A percentile compares a stretch with the other conserved stretches of the same genome.
Conservation (phyloP, 2,113 vertebrate species). For the Hemibagrus wyckioides region DNA sequence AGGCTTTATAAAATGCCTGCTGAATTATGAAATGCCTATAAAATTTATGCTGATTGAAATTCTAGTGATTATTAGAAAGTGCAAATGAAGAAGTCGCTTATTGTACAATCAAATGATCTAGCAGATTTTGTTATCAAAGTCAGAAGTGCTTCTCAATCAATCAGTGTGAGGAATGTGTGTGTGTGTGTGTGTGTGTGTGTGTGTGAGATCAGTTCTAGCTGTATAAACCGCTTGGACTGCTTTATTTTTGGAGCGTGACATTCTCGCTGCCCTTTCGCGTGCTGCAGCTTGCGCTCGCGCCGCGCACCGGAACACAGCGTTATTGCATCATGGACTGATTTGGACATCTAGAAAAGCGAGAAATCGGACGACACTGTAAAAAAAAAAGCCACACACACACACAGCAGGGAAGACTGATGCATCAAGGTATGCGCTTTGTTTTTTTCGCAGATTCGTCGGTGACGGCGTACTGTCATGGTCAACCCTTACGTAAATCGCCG, state of each 20-base stretch:
- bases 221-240: neutral
- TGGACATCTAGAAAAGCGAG: neutral
- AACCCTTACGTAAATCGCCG: neutral
- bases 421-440: neutral
- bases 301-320: neutral
- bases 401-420: neutral
- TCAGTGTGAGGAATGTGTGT: neutral
- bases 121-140: neutral
- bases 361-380: neutral
- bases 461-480: neutral
- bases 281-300: neutral
- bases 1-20: no score
- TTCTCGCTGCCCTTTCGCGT: conserved; percentile 60
- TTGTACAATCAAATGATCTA: neutral
- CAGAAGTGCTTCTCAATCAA: neutral
- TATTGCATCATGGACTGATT: neutral
- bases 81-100: neutral
- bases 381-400: neutral
- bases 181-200: conserved; percentile 51
- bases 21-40: no score
- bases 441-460: neutral
- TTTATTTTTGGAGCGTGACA: conserved; percentile 80
- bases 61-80: neutral
- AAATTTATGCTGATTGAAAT: neutral
- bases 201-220: neutral